These are phyloP conservation scores for Thalassoma bifasciatum DNA, from an alignment of 2,113 vertebrate species.

Conservation along the genomic window DNA sequence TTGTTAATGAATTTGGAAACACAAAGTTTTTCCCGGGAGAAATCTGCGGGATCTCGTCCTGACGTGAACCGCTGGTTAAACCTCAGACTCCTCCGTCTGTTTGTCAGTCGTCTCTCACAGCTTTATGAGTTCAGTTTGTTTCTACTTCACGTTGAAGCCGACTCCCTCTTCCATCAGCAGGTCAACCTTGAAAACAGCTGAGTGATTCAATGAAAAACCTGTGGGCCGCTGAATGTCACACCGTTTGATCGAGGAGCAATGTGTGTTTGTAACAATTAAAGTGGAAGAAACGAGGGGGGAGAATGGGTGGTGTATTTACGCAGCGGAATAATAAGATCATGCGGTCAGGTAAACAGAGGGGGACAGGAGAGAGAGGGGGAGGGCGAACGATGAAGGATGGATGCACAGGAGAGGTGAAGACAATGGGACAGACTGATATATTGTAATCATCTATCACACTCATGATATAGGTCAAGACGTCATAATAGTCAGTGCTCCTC, in stretches of 20 bases:
- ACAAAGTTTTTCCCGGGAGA: conserved; percentile 48
- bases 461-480: too few species aligned
- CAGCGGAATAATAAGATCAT: conserved; percentile 43
- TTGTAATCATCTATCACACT: too few species aligned
- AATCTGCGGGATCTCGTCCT: conserved; percentile 41
- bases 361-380: too few species aligned
- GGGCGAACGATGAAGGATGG: neutral
- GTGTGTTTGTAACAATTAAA: conserved; percentile 37
- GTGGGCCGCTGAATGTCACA: conserved; percentile 30
- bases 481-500: too few species aligned
- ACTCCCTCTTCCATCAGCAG: conserved; percentile 1
- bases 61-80: conserved; percentile 15
- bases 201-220: conserved; percentile 23
- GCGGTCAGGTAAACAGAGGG: conserved; percentile 31
- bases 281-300: neutral
- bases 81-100: neutral
- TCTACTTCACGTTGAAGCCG: too few species aligned
- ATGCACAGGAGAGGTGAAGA: neutral
- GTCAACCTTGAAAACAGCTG: conserved; percentile 37
- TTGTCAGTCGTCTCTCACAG: too few species aligned
- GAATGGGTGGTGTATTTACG: conserved; percentile 21
- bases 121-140: too few species aligned
- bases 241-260: neutral
- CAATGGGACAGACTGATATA: neutral
- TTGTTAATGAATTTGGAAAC: conserved; percentile 43